phyloP scores from a whole-genome alignment of 1,140 invertebrate genomes.

The Phocides pigmalion region DNA sequence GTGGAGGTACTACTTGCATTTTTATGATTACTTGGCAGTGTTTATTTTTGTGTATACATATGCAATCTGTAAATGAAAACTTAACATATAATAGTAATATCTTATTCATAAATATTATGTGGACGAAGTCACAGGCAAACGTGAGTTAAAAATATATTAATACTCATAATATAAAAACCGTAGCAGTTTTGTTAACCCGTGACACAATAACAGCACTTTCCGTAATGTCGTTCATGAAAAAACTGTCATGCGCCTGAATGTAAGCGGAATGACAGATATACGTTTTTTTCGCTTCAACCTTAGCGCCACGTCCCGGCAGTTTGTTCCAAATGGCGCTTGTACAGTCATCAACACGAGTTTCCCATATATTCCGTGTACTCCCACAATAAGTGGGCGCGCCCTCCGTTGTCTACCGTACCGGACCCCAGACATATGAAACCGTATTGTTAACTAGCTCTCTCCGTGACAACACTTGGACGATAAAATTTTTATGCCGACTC shows the following conservation, averaged over 20 bases:
- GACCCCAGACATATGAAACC: constrained; percentile 32
- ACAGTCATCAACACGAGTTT: constrained; percentile 1
- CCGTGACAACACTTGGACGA: constrained; percentile 32
- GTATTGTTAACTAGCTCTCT: constrained; percentile 32
- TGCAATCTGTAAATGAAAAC: too few relatives aligned
- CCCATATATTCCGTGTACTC: background rate
- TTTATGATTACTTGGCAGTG: too few relatives aligned
- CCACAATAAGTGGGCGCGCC: background rate
- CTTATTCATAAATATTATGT: too few relatives aligned
- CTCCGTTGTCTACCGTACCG: constrained; percentile 12
- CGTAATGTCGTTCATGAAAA: constrained; percentile 7
- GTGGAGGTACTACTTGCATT: too few relatives aligned
- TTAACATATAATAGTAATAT: too few relatives aligned
- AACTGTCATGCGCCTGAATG: constrained; percentile 15
- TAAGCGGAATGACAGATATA: constrained; percentile 17
- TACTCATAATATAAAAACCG: background rate
- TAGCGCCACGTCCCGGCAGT: constrained; percentile 23
- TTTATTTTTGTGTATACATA: too few relatives aligned
- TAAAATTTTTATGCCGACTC: constrained; percentile 31
- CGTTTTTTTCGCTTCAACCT: constrained; percentile 18
- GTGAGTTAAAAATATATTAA: too few relatives aligned
- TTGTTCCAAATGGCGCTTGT: constrained; percentile 29
- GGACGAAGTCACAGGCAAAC: too few relatives aligned
- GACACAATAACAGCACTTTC: background rate
- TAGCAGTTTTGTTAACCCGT: background rate